phyloP scores from a whole-genome alignment of 2,888 invertebrate species.

The Sphaerophoria rueppellii region DNA sequence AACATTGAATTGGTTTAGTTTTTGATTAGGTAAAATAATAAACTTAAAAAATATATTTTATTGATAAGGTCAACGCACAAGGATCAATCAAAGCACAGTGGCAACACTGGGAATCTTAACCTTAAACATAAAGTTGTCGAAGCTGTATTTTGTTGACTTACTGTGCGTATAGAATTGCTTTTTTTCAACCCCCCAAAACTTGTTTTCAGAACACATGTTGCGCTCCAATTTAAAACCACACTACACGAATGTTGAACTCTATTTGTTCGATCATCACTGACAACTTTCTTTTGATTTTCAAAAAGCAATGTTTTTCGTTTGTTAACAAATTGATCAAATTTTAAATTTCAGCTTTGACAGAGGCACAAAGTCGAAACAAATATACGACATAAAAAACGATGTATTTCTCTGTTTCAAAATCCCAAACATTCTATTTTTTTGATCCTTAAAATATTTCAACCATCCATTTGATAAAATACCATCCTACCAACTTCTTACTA shows the following conservation, averaged over 20 bases:
- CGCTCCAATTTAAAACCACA: too few species aligned
- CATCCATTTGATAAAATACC: constrained; percentile 13
- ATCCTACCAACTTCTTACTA: background rate
- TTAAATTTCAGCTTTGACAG: too few species aligned
- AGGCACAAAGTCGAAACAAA: background rate
- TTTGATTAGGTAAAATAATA: constrained; percentile 31
- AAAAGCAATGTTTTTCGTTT: too few species aligned
- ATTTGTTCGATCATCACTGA: too few species aligned
- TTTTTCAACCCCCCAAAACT: too few species aligned
- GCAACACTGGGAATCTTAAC: background rate
- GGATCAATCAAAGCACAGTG: background rate
- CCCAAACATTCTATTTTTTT: background rate
- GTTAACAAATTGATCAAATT: too few species aligned
- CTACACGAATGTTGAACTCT: too few species aligned
- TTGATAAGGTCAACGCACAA: constrained; percentile 21
- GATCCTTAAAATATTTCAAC: background rate
- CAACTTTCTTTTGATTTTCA: too few species aligned
- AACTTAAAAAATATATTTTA: background rate
- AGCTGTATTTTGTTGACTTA: too few species aligned
- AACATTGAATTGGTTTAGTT: constrained; percentile 35
- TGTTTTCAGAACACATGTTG: too few species aligned
- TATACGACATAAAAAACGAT: background rate
- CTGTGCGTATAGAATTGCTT: too few species aligned
- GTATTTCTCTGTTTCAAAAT: background rate
- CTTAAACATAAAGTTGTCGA: too few species aligned